Evolutionary conservation across 2,113 vertebrate genomes (phyloP).

Genomic region (Natator depressus): DNA sequence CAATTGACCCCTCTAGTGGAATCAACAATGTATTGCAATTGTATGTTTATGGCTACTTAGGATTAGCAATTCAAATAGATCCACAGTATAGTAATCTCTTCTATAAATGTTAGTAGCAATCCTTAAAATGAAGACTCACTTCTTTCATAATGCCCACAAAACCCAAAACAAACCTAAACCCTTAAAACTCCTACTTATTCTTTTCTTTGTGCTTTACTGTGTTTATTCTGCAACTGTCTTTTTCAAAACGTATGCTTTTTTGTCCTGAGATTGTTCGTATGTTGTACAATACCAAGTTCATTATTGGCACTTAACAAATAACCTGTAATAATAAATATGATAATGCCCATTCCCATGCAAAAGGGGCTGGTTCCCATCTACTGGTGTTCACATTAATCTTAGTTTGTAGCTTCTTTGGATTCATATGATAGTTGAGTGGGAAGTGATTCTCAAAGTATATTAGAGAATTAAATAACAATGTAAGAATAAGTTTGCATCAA

Average conservation of each 20-base stretch:
- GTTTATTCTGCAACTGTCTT: neutral
- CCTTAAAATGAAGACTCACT: neutral
- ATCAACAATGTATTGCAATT: slow-evolving; percentile 51
- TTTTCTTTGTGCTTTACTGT: slow-evolving; percentile 20
- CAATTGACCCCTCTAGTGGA: slow-evolving; percentile 85
- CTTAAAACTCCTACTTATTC: neutral
- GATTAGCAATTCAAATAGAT: slow-evolving; percentile 10
- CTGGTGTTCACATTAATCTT: slow-evolving; percentile 35
- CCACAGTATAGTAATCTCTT: neutral
- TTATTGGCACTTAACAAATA: slow-evolving; percentile 42
- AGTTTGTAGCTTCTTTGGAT: slow-evolving; percentile 54
- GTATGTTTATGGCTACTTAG: neutral
- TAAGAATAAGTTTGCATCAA: neutral
- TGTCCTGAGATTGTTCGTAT: slow-evolving; percentile 1
- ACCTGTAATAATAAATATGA: slow-evolving; percentile 27
- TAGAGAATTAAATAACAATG: slow-evolving; percentile 52
- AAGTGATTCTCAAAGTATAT: slow-evolving; percentile 39
- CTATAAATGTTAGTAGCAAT: neutral
- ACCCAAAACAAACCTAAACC: neutral
- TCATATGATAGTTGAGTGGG: slow-evolving; percentile 45
- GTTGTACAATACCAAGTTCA: neutral
- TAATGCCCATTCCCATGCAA: neutral
- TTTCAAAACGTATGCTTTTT: slow-evolving; percentile 10
- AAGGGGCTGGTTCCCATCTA: neutral
- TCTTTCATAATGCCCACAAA: neutral